Conservation (phyloP, 64 coral and sea anemone genomes). For the Montipora efflorescens region DNA sequence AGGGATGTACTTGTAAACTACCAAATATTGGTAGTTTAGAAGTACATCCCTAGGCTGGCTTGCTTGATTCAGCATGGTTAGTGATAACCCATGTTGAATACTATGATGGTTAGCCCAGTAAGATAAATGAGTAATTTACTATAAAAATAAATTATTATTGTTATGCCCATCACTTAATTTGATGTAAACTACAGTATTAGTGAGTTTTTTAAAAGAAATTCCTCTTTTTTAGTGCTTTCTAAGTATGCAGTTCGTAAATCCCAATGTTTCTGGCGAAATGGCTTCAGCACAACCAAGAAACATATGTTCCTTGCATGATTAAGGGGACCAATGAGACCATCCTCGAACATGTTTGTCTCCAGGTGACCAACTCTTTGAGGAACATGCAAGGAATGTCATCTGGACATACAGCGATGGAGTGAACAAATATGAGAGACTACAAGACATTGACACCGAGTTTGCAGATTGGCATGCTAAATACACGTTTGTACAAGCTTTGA, state of each 20-base stretch:
- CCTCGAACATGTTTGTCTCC: slow-evolving; percentile 40
- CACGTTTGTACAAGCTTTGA: background rate
- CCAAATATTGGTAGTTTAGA: too few species aligned
- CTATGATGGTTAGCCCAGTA: too few species aligned
- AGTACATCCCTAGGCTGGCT: too few species aligned
- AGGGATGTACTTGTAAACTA: too few species aligned
- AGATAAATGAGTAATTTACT: too few species aligned
- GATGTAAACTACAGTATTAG: background rate
- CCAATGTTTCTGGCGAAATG: slow-evolving; percentile 73
- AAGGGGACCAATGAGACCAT: slow-evolving; percentile 13
- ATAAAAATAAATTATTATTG: too few species aligned
- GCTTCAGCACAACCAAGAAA: slow-evolving; percentile 68
- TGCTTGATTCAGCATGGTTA: too few species aligned
- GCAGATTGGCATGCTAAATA: slow-evolving; percentile 61
- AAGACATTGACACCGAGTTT: slow-evolving; percentile 61
- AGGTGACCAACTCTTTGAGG: slow-evolving; percentile 75
- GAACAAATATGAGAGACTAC: slow-evolving; percentile 6
- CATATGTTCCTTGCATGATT: slow-evolving; percentile 25
- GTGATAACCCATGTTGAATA: too few species aligned
- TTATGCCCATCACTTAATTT: too few species aligned
- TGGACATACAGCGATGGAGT: slow-evolving; percentile 62
- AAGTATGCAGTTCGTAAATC: slow-evolving; percentile 65
- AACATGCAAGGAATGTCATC: slow-evolving; percentile 59
- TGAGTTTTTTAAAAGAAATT: background rate
- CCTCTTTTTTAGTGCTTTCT: slow-evolving; percentile 59